phyloP scores from a whole-genome alignment of 1,140 invertebrate genomes.

The Medauroidea extradentata region DNA sequence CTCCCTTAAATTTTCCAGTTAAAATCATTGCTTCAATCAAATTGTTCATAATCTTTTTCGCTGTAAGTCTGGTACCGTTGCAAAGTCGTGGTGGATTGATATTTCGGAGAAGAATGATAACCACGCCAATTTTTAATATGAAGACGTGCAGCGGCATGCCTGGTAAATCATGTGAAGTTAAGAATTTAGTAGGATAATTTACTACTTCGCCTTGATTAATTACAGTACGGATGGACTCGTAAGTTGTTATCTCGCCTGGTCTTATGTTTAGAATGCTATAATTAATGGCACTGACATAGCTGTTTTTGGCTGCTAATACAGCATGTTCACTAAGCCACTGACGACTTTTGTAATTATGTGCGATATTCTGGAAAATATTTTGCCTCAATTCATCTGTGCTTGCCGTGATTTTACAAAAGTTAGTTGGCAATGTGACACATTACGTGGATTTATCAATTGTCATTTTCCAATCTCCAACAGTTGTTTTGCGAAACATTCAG shows the following conservation, averaged over 20 bases:
- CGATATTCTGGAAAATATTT: constrained; percentile 20
- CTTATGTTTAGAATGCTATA: constrained; percentile 30
- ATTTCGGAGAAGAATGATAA: constrained; percentile 33
- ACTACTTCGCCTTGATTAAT: background rate
- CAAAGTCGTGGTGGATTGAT: constrained; percentile 42
- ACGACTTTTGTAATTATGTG: constrained; percentile 35
- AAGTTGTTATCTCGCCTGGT: constrained; percentile 23
- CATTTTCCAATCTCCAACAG: no score
- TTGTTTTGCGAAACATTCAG: background rate
- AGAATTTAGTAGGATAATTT: constrained; percentile 10
- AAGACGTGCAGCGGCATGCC: constrained; percentile 33
- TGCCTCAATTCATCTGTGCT: no score
- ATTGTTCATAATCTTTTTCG: constrained; percentile 41
- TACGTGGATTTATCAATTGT: no score
- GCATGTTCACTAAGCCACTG: constrained; percentile 32
- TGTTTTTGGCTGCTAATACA: constrained; percentile 33
- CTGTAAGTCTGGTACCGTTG: constrained; percentile 43
- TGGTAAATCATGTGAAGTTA: constrained; percentile 12
- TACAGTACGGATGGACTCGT: constrained; percentile 10
- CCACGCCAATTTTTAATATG: constrained; percentile 1
- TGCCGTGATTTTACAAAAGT: no score
- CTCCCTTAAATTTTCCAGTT: constrained; percentile 37
- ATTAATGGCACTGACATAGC: constrained; percentile 35
- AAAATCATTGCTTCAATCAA: constrained; percentile 46
- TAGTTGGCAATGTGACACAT: no score